A percentile compares a stretch with the other conserved stretches of the same genome.
Evolutionary conservation across 64 coral and sea anemone genomes (phyloP).

Genomic region (Dendrophyllia cribrosa): DNA sequence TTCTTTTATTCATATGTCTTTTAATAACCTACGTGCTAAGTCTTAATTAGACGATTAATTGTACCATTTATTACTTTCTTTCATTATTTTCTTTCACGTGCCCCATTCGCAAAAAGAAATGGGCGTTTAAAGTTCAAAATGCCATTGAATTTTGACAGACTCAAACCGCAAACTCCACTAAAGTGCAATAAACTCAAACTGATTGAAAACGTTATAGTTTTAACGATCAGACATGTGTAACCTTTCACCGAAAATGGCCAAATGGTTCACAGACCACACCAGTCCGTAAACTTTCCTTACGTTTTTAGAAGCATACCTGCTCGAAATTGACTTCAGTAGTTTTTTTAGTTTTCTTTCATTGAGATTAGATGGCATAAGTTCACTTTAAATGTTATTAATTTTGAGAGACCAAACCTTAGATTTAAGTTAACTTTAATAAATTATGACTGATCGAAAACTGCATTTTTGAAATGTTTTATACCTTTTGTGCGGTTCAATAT

Average conservation of each 20-base stretch:
- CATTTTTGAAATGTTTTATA: neutral
- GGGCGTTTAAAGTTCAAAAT: neutral
- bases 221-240: neutral
- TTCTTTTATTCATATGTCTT: constrained; percentile 38
- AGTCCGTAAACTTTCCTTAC: too few relatives aligned
- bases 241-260: neutral
- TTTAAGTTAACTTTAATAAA: neutral
- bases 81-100: neutral
- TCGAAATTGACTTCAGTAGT: neutral
- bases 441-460: neutral
- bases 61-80: constrained; percentile 31
- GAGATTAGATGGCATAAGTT: neutral
- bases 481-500: neutral
- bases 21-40: constrained; percentile 37
- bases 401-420: neutral
- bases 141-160: constrained; percentile 33
- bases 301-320: too few relatives aligned
- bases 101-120: neutral
- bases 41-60: constrained; percentile 44
- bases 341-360: too few relatives aligned
- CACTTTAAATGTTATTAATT: neutral
- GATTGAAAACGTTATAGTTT: neutral
- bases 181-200: neutral
- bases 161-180: neutral
- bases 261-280: too few relatives aligned